Percentiles rank a stretch among this genome's conserved stretches.
These are phyloP conservation scores for Cebidichthys violaceus DNA, from an alignment of 2,113 vertebrate genomes.

Conservation along the genomic window DNA sequence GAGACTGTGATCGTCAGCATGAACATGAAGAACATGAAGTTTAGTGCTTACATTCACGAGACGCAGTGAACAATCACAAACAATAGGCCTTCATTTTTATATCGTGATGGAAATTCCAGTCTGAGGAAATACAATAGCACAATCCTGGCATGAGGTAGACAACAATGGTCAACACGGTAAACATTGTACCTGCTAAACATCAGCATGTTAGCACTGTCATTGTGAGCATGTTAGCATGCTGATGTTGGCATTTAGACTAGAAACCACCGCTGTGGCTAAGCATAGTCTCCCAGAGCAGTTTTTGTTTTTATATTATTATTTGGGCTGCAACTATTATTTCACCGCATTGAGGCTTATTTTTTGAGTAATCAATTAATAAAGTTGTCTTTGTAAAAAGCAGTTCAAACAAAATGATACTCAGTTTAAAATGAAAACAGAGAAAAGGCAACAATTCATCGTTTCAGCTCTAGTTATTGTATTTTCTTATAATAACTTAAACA, in stretches of 20 bases:
- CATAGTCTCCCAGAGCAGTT: too few relatives aligned
- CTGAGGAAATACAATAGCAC: conserved; percentile 22
- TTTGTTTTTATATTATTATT: not conserved
- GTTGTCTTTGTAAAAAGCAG: not conserved
- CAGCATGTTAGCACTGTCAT: not conserved
- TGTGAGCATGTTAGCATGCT: not conserved
- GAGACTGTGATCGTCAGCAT: not conserved
- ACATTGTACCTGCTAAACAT: not conserved
- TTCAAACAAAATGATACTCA: not conserved
- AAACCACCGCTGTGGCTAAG: not conserved
- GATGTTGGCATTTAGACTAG: not conserved
- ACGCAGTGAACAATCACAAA: not conserved
- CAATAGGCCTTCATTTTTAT: not conserved
- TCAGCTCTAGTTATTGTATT: not conserved
- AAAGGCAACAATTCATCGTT: not conserved
- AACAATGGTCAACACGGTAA: not conserved
- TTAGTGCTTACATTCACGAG: not conserved
- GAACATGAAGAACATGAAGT: not conserved
- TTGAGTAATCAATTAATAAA: not conserved
- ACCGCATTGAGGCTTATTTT: not conserved
- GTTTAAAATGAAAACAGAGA: not conserved
- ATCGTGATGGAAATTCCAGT: conserved; percentile 17
- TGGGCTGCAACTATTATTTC: not conserved
- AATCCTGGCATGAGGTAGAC: not conserved
- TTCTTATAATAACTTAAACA: not conserved